Evolutionary conservation across 2,888 invertebrate genomes (phyloP).

Genomic region (Chironomus tentans): DNA sequence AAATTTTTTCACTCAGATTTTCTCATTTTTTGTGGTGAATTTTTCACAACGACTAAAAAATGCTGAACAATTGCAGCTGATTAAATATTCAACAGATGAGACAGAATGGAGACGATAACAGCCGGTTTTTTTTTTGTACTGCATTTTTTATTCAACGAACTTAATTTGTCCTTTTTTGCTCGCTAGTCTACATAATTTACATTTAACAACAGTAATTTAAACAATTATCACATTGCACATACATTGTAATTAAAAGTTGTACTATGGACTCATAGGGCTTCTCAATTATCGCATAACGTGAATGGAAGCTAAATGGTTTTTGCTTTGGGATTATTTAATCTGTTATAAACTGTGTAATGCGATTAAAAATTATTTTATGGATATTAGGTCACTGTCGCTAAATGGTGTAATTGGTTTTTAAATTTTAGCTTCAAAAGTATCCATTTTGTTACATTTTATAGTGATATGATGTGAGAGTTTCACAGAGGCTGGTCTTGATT

Average conservation of each 20-base stretch:
- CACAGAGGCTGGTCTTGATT: too few species aligned
- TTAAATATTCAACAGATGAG: conserved; percentile 26
- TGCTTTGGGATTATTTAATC: too few species aligned
- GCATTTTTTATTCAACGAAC: background rate
- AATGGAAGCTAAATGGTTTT: too few species aligned
- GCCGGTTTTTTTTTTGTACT: background rate
- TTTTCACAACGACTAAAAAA: background rate
- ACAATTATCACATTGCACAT: conserved; percentile 23
- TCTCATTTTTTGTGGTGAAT: too few species aligned
- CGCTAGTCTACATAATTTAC: conserved; percentile 2
- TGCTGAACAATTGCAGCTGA: conserved; percentile 11
- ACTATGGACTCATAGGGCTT: background rate
- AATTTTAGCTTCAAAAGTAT: too few species aligned
- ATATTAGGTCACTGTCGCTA: too few species aligned
- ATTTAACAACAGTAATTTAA: conserved; percentile 16
- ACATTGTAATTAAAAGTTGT: background rate
- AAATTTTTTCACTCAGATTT: too few species aligned
- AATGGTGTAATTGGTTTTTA: too few species aligned
- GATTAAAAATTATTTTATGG: too few species aligned
- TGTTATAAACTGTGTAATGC: too few species aligned
- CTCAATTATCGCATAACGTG: background rate
- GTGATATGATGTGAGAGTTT: too few species aligned
- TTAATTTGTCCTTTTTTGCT: background rate
- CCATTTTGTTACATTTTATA: too few species aligned
- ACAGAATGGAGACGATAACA: background rate